phyloP scores from a whole-genome alignment of 2,888 invertebrate genomes.

The Opisthograptis luteolata region DNA sequence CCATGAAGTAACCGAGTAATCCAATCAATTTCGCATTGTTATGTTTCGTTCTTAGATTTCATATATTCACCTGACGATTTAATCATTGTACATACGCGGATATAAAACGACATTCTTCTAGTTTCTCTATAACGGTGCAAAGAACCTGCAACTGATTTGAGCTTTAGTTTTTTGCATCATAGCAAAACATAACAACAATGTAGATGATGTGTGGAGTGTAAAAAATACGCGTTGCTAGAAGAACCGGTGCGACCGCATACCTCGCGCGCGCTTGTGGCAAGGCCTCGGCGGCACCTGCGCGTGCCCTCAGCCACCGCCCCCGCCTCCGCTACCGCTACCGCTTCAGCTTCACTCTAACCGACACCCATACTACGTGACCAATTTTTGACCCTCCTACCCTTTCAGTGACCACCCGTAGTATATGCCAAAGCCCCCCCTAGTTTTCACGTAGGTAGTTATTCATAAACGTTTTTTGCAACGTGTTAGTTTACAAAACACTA shows the following conservation, averaged over 20 bases:
- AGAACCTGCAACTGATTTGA: slow-evolving; percentile 20
- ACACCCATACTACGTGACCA: no score
- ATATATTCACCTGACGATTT: slow-evolving; percentile 37
- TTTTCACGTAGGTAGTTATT: no score
- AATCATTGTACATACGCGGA: slow-evolving; percentile 26
- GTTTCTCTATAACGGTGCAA: slow-evolving; percentile 42
- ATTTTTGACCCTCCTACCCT: no score
- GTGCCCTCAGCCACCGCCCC: slow-evolving; percentile 38
- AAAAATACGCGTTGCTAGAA: slow-evolving; percentile 81
- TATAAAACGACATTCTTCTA: slow-evolving; percentile 41
- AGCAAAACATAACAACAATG: slow-evolving; percentile 81
- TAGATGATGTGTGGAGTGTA: slow-evolving; percentile 79
- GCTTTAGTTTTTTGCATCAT: slow-evolving; percentile 70
- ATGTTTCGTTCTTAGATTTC: no score
- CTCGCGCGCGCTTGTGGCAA: slow-evolving; percentile 77
- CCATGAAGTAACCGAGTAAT: slow-evolving; percentile 4
- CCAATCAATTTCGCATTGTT: slow-evolving; percentile 1
- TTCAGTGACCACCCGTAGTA: no score
- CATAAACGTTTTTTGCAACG: no score
- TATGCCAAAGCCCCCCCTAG: no score
- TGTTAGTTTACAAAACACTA: no score
- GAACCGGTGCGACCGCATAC: slow-evolving; percentile 84
- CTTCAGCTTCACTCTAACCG: slow-evolving; percentile 12
- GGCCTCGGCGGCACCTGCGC: slow-evolving; percentile 69
- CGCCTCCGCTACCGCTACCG: slow-evolving; percentile 24